phyloP scores from a whole-genome alignment of 2,888 invertebrate species.

The Griposia aprilina region DNA sequence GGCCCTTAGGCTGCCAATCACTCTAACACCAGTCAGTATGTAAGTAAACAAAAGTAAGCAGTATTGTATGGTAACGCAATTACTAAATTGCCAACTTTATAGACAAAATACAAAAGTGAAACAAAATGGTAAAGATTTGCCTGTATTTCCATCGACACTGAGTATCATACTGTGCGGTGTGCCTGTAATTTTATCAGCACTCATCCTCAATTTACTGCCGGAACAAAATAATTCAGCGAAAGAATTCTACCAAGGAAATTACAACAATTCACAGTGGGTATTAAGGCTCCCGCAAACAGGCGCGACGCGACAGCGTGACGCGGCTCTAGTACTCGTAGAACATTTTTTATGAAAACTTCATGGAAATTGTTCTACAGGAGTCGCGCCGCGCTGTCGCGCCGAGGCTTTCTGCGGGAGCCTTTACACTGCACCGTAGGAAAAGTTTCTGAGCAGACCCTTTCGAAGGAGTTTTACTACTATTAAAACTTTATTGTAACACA shows the following conservation, averaged over 20 bases:
- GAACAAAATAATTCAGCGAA: neutral
- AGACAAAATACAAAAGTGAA: neutral
- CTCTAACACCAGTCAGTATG: neutral
- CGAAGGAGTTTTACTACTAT: neutral
- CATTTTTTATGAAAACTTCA: no score
- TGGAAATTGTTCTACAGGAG: no score
- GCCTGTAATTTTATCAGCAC: neutral
- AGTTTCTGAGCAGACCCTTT: neutral
- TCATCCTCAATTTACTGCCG: neutral
- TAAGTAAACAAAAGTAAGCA: neutral
- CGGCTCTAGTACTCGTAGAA: no score
- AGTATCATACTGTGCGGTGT: neutral
- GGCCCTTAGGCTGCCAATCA: neutral
- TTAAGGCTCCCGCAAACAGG: no score
- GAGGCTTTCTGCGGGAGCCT: no score
- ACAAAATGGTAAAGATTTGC: neutral
- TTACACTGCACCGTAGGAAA: no score
- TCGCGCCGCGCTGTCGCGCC: no score
- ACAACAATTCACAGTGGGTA: neutral
- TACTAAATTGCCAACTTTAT: neutral
- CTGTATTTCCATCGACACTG: neutral
- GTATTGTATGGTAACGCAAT: neutral
- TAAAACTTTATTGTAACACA: slow-evolving; percentile 4
- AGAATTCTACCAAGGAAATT: neutral
- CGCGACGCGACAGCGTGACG: no score